These are phyloP conservation scores for Scyliorhinus canicula DNA, from an alignment of 2,797 vertebrate species.

Conservation along the genomic window DNA sequence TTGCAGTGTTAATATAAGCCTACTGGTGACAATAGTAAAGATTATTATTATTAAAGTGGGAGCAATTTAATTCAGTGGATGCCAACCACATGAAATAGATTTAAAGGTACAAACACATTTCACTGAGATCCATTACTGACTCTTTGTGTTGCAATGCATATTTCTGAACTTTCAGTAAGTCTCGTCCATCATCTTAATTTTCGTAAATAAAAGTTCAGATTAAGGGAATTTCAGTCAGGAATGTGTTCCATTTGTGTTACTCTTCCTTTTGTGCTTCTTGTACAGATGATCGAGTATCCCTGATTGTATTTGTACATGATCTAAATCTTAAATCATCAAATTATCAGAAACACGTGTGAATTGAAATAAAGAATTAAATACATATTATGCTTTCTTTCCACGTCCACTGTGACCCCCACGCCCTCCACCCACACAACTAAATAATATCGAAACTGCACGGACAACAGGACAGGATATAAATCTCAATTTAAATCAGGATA, in stretches of 20 bases:
- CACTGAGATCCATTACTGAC: not conserved
- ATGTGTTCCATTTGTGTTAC: not conserved
- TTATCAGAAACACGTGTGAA: not conserved
- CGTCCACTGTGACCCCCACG: too few species aligned
- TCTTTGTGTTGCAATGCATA: not conserved
- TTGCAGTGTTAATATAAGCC: too few species aligned
- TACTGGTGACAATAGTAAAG: too few species aligned
- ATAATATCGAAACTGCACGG: not conserved
- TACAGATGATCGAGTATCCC: not conserved
- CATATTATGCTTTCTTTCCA: not conserved
- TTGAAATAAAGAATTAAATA: not conserved
- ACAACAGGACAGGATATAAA: not conserved
- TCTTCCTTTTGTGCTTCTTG: not conserved
- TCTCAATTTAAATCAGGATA: not conserved
- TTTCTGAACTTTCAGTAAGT: not conserved
- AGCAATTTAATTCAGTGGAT: not conserved
- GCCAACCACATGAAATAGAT: not conserved
- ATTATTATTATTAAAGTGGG: too few species aligned
- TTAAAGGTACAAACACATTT: not conserved
- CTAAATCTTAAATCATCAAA: not conserved
- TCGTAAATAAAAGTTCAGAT: constrained; percentile 3
- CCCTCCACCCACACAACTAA: not conserved
- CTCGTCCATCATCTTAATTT: not conserved
- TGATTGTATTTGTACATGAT: not conserved
- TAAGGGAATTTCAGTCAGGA: not conserved